Percentiles rank a stretch among this genome's conserved stretches.
Conservation (phyloP, 37 sponge, comb jelly and placozoan species). For the Agelas oroides region DNA sequence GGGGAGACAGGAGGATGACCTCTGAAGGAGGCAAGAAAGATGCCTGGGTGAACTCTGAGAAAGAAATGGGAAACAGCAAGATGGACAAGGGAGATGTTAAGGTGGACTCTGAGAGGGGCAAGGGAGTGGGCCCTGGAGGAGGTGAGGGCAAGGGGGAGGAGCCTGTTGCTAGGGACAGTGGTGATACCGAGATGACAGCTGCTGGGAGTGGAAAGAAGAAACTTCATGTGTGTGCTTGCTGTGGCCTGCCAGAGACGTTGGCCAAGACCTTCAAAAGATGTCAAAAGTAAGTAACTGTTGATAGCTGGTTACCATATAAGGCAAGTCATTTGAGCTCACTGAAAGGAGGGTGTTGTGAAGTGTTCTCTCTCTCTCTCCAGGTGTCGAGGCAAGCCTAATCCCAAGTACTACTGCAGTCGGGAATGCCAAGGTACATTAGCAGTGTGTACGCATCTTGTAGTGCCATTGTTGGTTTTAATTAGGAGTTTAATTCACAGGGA, state of each 20-base stretch:
- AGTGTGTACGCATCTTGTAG: too few relatives aligned
- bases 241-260: constrained; percentile 39
- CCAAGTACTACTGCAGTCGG: constrained; percentile 65
- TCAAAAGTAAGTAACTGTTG: constrained; percentile 44
- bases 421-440: constrained; percentile 57
- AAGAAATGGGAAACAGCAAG: neutral
- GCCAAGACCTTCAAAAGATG: constrained; percentile 74
- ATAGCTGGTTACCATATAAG: too few relatives aligned
- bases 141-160: neutral
- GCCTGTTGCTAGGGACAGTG: neutral
- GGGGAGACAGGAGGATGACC: too few relatives aligned
- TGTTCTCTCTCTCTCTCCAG: neutral
- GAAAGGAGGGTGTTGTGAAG: too few relatives aligned
- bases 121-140: too few relatives aligned
- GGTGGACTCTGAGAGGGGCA: too few relatives aligned
- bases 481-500: too few relatives aligned
- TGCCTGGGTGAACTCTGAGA: neutral
- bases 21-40: too few relatives aligned
- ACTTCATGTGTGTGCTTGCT: constrained; percentile 54
- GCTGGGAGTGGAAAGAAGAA: constrained; percentile 1
- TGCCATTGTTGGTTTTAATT: too few relatives aligned
- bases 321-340: too few relatives aligned
- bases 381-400: constrained; percentile 62
- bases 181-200: neutral
- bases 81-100: neutral